A percentile compares a stretch with the other conserved stretches of the same genome.
Evolutionary conservation across 2,113 vertebrate genomes (phyloP).

Genomic region (Python bivittatus): DNA sequence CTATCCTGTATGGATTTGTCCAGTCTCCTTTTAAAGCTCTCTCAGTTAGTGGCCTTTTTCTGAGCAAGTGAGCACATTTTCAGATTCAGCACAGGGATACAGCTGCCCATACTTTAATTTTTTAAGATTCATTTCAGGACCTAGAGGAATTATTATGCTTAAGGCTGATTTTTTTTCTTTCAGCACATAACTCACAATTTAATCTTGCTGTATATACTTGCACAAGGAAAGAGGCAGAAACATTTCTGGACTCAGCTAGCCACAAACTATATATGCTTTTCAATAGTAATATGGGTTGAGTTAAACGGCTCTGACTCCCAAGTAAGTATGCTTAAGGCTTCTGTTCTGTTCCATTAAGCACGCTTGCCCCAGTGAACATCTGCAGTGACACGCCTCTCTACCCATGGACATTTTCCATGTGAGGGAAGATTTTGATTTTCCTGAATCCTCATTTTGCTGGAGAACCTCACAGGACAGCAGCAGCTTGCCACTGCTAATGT

Average conservation of each 20-base stretch:
- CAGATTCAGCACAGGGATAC: not conserved
- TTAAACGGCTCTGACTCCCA: not conserved
- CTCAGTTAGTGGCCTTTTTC: not conserved
- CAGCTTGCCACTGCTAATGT: no score
- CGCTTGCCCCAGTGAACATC: not conserved
- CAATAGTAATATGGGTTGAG: not conserved
- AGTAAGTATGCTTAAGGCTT: not conserved
- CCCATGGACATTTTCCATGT: not conserved
- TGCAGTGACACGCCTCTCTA: not conserved
- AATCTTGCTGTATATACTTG: not conserved
- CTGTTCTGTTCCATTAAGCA: not conserved
- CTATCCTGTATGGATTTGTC: not conserved
- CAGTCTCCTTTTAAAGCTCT: not conserved
- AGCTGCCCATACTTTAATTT: not conserved
- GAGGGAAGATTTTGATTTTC: no score
- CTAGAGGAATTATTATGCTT: not conserved
- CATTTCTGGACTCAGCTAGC: not conserved
- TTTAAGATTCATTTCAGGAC: not conserved
- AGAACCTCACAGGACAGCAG: no score
- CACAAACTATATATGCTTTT: not conserved
- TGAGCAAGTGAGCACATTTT: not conserved
- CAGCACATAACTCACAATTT: not conserved
- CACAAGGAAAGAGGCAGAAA: not conserved
- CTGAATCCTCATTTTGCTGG: no score
- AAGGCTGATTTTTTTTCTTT: not conserved